These are phyloP conservation scores for Metalampra italica DNA, from an alignment of 2,888 invertebrate species.

Conservation along the genomic window DNA sequence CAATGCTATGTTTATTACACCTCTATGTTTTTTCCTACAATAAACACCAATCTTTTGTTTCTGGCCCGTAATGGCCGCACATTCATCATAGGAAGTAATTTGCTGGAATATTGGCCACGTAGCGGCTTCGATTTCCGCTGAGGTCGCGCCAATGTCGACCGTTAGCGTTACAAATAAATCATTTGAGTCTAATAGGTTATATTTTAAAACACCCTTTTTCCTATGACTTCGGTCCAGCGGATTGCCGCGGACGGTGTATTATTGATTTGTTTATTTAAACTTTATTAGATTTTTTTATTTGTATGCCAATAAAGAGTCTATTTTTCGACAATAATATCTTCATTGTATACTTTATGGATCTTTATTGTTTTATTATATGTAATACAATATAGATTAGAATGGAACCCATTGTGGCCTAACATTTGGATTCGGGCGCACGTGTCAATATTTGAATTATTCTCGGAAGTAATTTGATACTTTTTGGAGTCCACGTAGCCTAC, in stretches of 20 bases:
- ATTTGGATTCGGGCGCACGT: slow-evolving; percentile 44
- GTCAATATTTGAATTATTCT: slow-evolving; percentile 51
- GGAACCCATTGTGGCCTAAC: slow-evolving; percentile 13
- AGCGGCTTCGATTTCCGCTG: slow-evolving; percentile 45
- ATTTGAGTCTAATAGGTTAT: slow-evolving; percentile 25
- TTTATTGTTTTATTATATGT: too few relatives aligned
- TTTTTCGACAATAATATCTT: too few relatives aligned
- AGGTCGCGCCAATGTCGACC: slow-evolving; percentile 62
- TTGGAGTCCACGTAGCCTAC: slow-evolving; percentile 25
- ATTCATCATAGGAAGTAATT: slow-evolving; percentile 69
- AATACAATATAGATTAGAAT: background rate
- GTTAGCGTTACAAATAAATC: slow-evolving; percentile 18
- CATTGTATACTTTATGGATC: too few relatives aligned
- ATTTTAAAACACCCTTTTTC: slow-evolving; percentile 15
- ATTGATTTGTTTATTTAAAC: too few relatives aligned
- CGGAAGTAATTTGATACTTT: slow-evolving; percentile 63
- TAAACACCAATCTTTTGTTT: slow-evolving; percentile 42
- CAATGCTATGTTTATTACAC: background rate
- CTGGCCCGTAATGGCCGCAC: slow-evolving; percentile 29
- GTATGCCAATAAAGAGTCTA: too few relatives aligned
- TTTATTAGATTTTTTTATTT: too few relatives aligned
- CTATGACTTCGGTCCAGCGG: too few relatives aligned
- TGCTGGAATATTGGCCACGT: slow-evolving; percentile 64
- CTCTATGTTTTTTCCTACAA: background rate
- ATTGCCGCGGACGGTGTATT: too few relatives aligned